Evolutionary conservation across 2,888 invertebrate genomes (phyloP).

Genomic region (Trachelus iudaicus): DNA sequence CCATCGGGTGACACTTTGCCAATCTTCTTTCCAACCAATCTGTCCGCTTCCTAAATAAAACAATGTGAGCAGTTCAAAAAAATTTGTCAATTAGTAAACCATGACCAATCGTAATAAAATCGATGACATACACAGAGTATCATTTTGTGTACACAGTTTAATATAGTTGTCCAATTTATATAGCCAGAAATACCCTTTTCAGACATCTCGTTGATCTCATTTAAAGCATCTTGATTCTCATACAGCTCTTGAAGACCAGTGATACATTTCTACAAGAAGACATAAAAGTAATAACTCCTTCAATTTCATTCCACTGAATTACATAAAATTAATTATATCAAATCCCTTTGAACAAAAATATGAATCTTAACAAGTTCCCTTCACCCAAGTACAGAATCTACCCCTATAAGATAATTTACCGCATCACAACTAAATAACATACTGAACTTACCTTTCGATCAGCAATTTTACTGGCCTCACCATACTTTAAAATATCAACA

Average conservation of each 20-base stretch:
- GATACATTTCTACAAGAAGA: conserved; percentile 41
- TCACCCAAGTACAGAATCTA: neutral
- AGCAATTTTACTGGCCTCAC: neutral
- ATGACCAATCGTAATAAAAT: neutral
- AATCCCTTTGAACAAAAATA: neutral
- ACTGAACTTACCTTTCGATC: neutral
- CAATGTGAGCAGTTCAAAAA: neutral
- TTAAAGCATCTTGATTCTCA: conserved; percentile 33
- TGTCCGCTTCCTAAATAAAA: conserved; percentile 50
- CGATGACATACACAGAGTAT: conserved; percentile 53
- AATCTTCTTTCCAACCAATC: neutral
- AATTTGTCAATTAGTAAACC: neutral
- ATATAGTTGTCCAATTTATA: conserved; percentile 40
- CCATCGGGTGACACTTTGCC: conserved; percentile 2
- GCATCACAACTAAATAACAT: neutral
- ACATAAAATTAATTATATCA: neutral
- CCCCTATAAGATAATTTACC: neutral
- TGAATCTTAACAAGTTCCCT: neutral
- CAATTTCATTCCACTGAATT: neutral
- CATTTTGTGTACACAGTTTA: conserved; percentile 39
- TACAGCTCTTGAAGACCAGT: conserved; percentile 38
- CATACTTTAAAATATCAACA: neutral
- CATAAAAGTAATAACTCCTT: neutral
- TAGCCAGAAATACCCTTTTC: conserved; percentile 15
- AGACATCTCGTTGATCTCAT: conserved; percentile 42